Conservation (phyloP, 2,888 invertebrate genomes). For the Spodoptera picta region DNA sequence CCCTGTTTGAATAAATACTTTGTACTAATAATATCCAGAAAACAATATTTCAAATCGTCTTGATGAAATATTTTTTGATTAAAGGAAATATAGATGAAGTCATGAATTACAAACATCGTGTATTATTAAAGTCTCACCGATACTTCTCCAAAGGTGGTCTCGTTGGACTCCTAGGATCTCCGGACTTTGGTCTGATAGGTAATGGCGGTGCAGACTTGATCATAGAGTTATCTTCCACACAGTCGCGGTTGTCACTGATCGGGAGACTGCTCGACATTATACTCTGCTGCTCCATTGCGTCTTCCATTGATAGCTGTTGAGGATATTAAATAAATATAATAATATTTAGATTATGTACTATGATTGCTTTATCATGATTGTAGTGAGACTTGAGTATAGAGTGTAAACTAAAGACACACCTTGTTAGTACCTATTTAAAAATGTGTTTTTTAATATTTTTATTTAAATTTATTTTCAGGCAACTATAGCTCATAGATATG, state of each 20-base stretch:
- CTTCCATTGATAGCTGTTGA: conserved; percentile 77
- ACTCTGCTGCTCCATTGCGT: conserved; percentile 71
- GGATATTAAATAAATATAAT: no score
- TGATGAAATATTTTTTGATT: not conserved
- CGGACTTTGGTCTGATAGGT: conserved; percentile 78
- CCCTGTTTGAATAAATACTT: conserved; percentile 59
- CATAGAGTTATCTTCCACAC: conserved; percentile 71
- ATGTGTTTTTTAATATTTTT: no score
- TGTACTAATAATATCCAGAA: no score
- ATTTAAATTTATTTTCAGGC: no score
- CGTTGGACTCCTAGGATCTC: conserved; percentile 82
- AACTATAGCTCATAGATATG: no score
- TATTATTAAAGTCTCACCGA: conserved; percentile 59
- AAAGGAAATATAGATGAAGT: not conserved
- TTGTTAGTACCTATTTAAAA: no score
- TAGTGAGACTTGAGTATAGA: no score
- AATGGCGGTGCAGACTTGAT: conserved; percentile 80
- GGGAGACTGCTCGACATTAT: conserved; percentile 80
- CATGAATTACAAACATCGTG: not conserved
- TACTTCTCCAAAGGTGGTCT: conserved; percentile 73
- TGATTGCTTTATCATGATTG: no score
- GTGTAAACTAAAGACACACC: no score
- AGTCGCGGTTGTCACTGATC: conserved; percentile 66
- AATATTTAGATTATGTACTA: no score
- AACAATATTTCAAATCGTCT: not conserved